Percentiles rank a stretch among this genome's conserved stretches.
phyloP scores from a whole-genome alignment of 2,888 invertebrate genomes.

The Cosmopolites sordidus region DNA sequence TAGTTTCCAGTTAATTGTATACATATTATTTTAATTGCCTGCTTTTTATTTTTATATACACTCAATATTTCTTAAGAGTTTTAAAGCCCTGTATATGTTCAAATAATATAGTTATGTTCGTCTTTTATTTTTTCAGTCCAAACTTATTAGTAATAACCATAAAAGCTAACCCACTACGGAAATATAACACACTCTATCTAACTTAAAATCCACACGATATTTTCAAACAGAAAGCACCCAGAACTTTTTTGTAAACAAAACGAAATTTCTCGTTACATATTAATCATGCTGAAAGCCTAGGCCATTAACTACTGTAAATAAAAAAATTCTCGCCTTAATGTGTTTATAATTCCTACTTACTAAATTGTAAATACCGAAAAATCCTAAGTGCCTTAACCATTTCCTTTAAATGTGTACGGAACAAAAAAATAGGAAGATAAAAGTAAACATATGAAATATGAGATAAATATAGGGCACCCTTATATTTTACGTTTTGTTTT shows the following conservation, averaged over 20 bases:
- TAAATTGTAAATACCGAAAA: slow-evolving; percentile 22
- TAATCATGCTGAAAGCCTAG: slow-evolving; percentile 3
- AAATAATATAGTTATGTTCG: too few species aligned
- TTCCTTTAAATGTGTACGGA: slow-evolving; percentile 19
- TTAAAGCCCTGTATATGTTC: too few species aligned
- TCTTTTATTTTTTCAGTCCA: too few species aligned
- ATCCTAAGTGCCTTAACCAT: slow-evolving; percentile 8
- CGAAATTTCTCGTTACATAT: not conserved
- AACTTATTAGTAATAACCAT: too few species aligned
- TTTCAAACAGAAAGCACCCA: not conserved
- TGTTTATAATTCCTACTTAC: slow-evolving; percentile 24
- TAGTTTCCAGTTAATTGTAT: too few species aligned
- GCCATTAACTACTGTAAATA: slow-evolving; percentile 4
- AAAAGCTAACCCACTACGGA: too few species aligned
- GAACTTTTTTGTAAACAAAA: not conserved
- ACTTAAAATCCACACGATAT: too few species aligned
- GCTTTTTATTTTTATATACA: too few species aligned
- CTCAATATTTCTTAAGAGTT: too few species aligned
- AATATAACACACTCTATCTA: too few species aligned
- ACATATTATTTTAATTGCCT: too few species aligned
- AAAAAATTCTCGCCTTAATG: slow-evolving; percentile 23
- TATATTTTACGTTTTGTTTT: not conserved
- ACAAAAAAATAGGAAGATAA: slow-evolving; percentile 13
- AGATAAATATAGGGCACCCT: slow-evolving; percentile 1
- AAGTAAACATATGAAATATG: slow-evolving; percentile 5